phyloP scores from a whole-genome alignment of 2,888 invertebrate genomes.

The Aleiodes leptofemur region DNA sequence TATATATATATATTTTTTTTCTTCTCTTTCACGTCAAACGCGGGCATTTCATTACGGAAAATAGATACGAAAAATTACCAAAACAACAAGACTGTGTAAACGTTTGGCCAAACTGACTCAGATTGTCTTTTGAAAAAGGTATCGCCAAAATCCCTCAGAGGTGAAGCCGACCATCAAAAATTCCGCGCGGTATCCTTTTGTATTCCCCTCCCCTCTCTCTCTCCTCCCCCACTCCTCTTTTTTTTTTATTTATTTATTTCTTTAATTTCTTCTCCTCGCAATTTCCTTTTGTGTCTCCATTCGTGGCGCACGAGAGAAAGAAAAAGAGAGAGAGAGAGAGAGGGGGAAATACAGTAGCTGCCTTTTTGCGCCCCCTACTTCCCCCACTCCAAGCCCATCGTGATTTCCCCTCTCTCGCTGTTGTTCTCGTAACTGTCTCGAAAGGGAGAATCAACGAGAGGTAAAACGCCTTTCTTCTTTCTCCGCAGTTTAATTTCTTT shows the following conservation, averaged over 20 bases:
- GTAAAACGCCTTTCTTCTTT: slow-evolving; percentile 37
- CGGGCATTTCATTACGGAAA: slow-evolving; percentile 22
- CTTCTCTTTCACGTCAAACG: slow-evolving; percentile 1
- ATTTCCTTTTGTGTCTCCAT: slow-evolving; percentile 9
- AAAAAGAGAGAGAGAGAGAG: neutral
- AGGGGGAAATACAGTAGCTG: slow-evolving; percentile 35
- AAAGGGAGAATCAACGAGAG: slow-evolving; percentile 8
- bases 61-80: slow-evolving; percentile 15
- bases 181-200: slow-evolving; percentile 73
- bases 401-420: slow-evolving; percentile 12
- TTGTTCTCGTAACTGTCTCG: slow-evolving; percentile 1
- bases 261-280: slow-evolving; percentile 37
- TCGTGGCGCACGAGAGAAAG: neutral
- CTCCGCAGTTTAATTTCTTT: slow-evolving; percentile 14
- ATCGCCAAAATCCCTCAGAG: slow-evolving; percentile 58
- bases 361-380: slow-evolving; percentile 41
- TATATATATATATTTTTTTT: no score
- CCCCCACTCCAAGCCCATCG: neutral
- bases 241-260: slow-evolving; percentile 39
- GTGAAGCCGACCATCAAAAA: slow-evolving; percentile 73
- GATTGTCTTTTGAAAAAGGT: slow-evolving; percentile 49
- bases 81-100: slow-evolving; percentile 38
- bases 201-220: slow-evolving; percentile 20
- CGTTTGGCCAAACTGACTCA: slow-evolving; percentile 36
- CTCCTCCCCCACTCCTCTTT: no score